phyloP scores from a whole-genome alignment of 2,888 invertebrate genomes.

The Eilema sororculum region DNA sequence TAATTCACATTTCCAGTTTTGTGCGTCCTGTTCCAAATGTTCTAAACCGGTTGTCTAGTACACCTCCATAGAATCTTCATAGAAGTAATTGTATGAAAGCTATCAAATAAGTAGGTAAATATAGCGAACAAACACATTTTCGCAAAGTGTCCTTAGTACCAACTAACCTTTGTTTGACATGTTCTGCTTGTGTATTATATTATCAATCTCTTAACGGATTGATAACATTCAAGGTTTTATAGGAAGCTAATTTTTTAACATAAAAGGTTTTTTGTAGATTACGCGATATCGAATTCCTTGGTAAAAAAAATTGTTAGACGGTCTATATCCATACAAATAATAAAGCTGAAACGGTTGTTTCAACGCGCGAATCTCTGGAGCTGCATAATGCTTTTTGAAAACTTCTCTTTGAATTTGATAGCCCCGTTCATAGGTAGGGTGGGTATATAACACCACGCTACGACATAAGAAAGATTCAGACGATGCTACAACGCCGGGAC shows the following conservation, averaged over 20 bases:
- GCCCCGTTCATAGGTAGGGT: too few relatives aligned
- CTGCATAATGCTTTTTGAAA: background rate
- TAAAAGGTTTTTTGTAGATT: background rate
- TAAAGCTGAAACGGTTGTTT: background rate
- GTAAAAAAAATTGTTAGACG: background rate
- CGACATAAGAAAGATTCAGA: too few relatives aligned
- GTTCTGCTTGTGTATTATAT: background rate
- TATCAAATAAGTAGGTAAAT: background rate
- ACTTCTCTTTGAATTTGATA: background rate
- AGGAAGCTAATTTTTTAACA: background rate
- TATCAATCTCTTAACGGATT: conserved; percentile 2
- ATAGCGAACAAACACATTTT: background rate
- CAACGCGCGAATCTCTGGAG: background rate
- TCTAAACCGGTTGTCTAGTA: too few relatives aligned
- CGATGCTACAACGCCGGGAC: too few relatives aligned
- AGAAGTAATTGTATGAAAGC: background rate
- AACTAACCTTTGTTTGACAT: background rate
- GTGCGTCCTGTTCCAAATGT: too few relatives aligned
- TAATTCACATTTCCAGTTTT: too few relatives aligned
- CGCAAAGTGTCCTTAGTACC: background rate
- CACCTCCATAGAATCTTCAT: too few relatives aligned
- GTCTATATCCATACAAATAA: background rate
- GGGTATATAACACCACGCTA: too few relatives aligned
- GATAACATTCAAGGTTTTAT: background rate
- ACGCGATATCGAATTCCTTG: background rate